Conservation (phyloP, 2,888 invertebrate species). For the Raillietiella orientalis region DNA sequence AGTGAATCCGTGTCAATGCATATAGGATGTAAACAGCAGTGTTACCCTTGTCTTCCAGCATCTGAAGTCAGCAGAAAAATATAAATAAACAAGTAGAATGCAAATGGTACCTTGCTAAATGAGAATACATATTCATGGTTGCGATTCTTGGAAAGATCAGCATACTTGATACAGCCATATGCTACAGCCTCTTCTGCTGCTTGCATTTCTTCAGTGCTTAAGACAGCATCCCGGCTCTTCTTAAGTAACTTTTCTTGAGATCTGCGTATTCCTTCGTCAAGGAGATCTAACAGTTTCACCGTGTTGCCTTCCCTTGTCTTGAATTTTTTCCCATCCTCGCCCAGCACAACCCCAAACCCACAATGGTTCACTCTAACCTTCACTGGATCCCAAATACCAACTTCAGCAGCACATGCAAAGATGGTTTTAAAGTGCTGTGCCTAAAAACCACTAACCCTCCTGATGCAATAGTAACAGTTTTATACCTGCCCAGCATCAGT, state of each 20-base stretch:
- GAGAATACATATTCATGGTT: conserved; percentile 86
- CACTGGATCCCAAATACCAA: conserved; percentile 31
- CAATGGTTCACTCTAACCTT: conserved; percentile 52
- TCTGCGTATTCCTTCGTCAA: conserved; percentile 40
- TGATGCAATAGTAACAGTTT: no score
- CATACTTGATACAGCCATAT: conserved; percentile 93
- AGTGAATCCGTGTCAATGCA: conserved; percentile 70
- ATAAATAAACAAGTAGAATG: conserved; percentile 1
- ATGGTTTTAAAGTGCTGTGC: conserved; percentile 34
- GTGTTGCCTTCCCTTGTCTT: conserved; percentile 94
- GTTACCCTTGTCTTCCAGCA: conserved; percentile 95
- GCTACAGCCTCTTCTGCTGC: conserved; percentile 67
- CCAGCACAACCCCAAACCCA: conserved; percentile 82
- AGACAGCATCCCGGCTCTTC: conserved; percentile 50
- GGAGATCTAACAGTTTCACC: conserved; percentile 45
- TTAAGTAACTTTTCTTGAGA: conserved; percentile 36
- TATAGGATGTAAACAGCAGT: conserved; percentile 92
- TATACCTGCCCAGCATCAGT: conserved; percentile 66
- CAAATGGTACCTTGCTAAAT: conserved; percentile 37
- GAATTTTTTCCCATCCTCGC: conserved; percentile 95
- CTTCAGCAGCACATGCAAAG: conserved; percentile 40
- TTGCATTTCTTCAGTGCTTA: conserved; percentile 43
- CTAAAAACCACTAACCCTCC: conserved; percentile 12
- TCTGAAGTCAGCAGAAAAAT: conserved; percentile 16
- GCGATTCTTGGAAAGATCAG: conserved; percentile 77